Percentiles rank a stretch among this genome's conserved stretches.
These are phyloP conservation scores for Anolis sagrei DNA, from an alignment of 2,113 vertebrate species.

Conservation along the genomic window DNA sequence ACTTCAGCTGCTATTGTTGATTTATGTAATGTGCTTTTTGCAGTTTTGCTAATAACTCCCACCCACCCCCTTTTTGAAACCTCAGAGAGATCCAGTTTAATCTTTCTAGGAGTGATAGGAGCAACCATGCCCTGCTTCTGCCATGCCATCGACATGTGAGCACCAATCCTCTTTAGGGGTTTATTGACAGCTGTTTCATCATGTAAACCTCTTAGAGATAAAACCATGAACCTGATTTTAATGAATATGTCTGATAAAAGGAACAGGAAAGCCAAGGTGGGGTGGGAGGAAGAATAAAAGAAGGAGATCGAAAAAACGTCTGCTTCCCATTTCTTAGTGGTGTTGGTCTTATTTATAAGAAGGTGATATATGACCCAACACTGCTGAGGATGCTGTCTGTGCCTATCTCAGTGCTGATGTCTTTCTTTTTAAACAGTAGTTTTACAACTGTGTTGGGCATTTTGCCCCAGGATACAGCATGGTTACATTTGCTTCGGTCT, in stretches of 20 bases:
- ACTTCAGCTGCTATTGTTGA: slow-evolving; percentile 4
- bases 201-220: slow-evolving; percentile 60
- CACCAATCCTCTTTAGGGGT: slow-evolving; percentile 56
- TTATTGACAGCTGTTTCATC: slow-evolving; percentile 59
- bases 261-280: slow-evolving; percentile 21
- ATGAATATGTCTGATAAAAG: slow-evolving; percentile 44
- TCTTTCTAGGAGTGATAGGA: slow-evolving; percentile 39
- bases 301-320: not conserved
- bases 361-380: not conserved
- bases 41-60: not conserved
- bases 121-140: slow-evolving; percentile 24
- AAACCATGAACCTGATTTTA: slow-evolving; percentile 59
- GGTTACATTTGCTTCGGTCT: not conserved
- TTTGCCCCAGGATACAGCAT: not conserved
- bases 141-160: slow-evolving; percentile 36
- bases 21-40: slow-evolving; percentile 9
- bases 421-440: slow-evolving; percentile 1
- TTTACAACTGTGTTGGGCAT: not conserved
- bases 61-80: not conserved
- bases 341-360: not conserved
- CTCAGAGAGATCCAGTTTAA: slow-evolving; percentile 44
- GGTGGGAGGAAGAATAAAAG: not conserved
- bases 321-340: slow-evolving; percentile 12
- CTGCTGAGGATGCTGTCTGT: not conserved
- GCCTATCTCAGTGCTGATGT: no score